Percentiles rank a stretch among this genome's conserved stretches.
These are phyloP conservation scores for Prosapia bicincta DNA, from an alignment of 2,888 invertebrate species.

Conservation along the genomic window DNA sequence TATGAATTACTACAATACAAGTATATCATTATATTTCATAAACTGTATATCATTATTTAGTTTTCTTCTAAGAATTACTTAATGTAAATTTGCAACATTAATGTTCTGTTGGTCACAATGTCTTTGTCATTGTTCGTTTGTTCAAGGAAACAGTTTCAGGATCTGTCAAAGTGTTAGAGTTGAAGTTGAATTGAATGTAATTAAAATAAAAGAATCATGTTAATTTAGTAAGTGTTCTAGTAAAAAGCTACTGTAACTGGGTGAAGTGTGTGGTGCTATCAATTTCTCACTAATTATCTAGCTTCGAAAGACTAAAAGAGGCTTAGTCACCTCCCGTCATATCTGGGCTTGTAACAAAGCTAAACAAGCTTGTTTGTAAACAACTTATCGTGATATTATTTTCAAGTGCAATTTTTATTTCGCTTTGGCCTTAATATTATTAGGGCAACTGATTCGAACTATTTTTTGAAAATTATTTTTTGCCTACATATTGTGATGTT, in stretches of 20 bases:
- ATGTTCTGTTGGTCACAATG: not conserved
- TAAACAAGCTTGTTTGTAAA: slow-evolving; percentile 22
- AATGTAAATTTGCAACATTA: too few relatives aligned
- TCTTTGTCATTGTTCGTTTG: not conserved
- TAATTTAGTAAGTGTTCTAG: not conserved
- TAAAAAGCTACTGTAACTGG: not conserved
- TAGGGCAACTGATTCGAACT: not conserved
- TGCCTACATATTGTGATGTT: slow-evolving; percentile 38
- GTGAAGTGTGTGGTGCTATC: not conserved
- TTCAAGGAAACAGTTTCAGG: not conserved
- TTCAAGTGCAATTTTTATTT: not conserved
- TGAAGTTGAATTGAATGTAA: not conserved
- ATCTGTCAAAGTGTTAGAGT: not conserved
- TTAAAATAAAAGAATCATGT: not conserved
- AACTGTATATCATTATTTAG: too few relatives aligned
- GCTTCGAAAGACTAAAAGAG: not conserved
- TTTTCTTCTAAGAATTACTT: too few relatives aligned
- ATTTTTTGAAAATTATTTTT: not conserved
- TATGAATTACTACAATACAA: too few relatives aligned
- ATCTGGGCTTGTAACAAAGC: slow-evolving; percentile 17
- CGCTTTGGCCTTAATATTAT: not conserved
- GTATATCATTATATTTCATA: too few relatives aligned
- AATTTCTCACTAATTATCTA: not conserved
- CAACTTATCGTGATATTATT: not conserved
- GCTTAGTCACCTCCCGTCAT: not conserved